Evolutionary conservation across 2,797 vertebrate species (phyloP), one percentile per base, ranked within the genome.

Genomic region (Cygnus olor): DNA sequence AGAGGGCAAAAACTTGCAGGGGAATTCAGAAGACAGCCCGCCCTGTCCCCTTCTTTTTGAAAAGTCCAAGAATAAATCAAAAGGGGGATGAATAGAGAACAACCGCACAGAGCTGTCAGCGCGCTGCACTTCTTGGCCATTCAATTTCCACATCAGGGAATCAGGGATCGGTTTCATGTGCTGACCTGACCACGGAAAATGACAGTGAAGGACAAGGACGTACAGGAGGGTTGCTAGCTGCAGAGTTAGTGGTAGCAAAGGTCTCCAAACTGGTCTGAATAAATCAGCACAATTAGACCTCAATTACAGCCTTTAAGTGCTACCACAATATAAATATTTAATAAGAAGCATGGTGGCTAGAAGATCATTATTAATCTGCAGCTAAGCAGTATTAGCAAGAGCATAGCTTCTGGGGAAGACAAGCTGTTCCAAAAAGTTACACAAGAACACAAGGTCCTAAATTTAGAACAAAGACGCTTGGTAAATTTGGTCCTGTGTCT

Each of bases 261-360:
- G 80, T 93, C 74, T 93, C 3, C 1, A 74, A 89, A 95, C 61
- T 51, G 73, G 86, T 85, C 92, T 88, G 93, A 96, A 95, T 95
- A 96, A 91, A 95, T 87, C 95, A 89, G 90, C 86, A 89, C 85
- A 95, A 95, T 86, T 90, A 88, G 91, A 92, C 63, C 82, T 34
- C 76, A 38, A 82, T 88, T 94, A 87, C 85, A 88, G 68, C 66
- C 68, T 85, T 93, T 78, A 94, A 72, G 84, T 70, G 91, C 84
- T 94, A 82, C 58, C 57, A 82, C 54, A 88, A 76, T 40, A 89
- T 94, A 89, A 95, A 88, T 94, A 91, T 90, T 95, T 94, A 96
- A 88, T 93, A 94, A 73, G 70, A 86, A 70, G 84, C 73, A 58
- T 8, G 66, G 61, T 63, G 66, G 61, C 51, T 66, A 40, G 63